Evolutionary conservation across 2,113 vertebrate genomes (phyloP).

Genomic region (Strix uralensis): DNA sequence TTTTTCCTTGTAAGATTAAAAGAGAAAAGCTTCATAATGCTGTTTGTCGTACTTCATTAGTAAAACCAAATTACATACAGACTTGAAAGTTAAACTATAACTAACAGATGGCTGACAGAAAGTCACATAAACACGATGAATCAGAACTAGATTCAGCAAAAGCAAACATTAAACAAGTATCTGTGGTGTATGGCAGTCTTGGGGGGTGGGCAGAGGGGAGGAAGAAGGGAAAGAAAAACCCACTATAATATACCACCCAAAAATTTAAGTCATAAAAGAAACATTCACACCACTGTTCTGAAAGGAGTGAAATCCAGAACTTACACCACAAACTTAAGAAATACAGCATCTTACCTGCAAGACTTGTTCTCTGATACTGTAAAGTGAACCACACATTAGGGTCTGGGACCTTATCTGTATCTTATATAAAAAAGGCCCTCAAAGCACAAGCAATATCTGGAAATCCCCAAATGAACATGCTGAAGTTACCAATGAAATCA

Average conservation of each 20-base stretch:
- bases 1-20: slow-evolving; percentile 86
- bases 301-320: slow-evolving; percentile 1
- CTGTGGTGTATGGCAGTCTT: neutral
- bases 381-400: neutral
- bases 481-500: neutral
- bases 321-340: neutral
- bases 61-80: slow-evolving; percentile 64
- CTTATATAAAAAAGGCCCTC: neutral
- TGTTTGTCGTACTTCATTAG: slow-evolving; percentile 62
- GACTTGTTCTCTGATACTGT: slow-evolving; percentile 11
- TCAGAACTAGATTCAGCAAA: slow-evolving; percentile 33
- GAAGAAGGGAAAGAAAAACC: neutral
- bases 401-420: neutral
- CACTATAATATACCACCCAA: neutral
- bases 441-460: neutral
- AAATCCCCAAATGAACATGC: neutral
- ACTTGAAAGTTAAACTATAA: slow-evolving; percentile 69
- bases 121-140: slow-evolving; percentile 51
- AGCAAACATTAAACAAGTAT: slow-evolving; percentile 55
- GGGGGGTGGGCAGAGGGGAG: no score
- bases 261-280: neutral
- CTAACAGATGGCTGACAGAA: slow-evolving; percentile 43
- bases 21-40: slow-evolving; percentile 75
- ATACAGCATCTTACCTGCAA: slow-evolving; percentile 53
- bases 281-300: neutral